A percentile compares a stretch with the other conserved stretches of the same genome.
phyloP scores from a whole-genome alignment of 1,140 invertebrate genomes.

The Hyles vespertilio region DNA sequence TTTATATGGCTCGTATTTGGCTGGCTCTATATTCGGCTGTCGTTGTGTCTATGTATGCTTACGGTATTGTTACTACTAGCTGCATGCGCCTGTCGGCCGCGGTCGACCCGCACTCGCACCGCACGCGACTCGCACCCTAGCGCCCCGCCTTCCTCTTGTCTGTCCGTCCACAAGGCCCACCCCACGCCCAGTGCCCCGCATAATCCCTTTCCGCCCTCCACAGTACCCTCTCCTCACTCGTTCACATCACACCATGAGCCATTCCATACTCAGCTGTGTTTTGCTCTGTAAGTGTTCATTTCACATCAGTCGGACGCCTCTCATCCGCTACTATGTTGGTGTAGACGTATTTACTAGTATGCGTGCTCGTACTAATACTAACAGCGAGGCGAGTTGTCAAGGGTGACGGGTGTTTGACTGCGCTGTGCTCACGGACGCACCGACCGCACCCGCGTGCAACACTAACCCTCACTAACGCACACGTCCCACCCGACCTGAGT shows the following conservation, averaged over 20 bases:
- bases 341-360: conserved; percentile 22
- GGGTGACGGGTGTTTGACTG: too few species aligned
- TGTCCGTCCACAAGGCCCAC: conserved; percentile 53
- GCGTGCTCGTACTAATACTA: conserved; percentile 26
- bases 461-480: too few species aligned
- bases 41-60: conserved; percentile 74
- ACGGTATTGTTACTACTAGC: conserved; percentile 61
- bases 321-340: conserved; percentile 39
- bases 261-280: too few species aligned
- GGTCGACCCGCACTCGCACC: conserved; percentile 27
- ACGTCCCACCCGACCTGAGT: neutral
- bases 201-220: conserved; percentile 9
- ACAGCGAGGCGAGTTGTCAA: too few species aligned
- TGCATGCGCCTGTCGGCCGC: conserved; percentile 43
- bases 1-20: conserved; percentile 74
- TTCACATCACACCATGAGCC: neutral
- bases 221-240: conserved; percentile 4
- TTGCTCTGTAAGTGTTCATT: neutral
- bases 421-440: too few species aligned
- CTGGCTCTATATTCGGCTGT: conserved; percentile 72
- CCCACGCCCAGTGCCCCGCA: too few species aligned
- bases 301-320: conserved; percentile 12
- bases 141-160: conserved; percentile 24
- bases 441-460: too few species aligned
- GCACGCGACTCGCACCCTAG: conserved; percentile 16